A percentile compares a stretch with the other conserved stretches of the same genome.
These are phyloP conservation scores for Chrysolina haemoptera DNA, from an alignment of 2,888 invertebrate genomes.

Conservation along the genomic window DNA sequence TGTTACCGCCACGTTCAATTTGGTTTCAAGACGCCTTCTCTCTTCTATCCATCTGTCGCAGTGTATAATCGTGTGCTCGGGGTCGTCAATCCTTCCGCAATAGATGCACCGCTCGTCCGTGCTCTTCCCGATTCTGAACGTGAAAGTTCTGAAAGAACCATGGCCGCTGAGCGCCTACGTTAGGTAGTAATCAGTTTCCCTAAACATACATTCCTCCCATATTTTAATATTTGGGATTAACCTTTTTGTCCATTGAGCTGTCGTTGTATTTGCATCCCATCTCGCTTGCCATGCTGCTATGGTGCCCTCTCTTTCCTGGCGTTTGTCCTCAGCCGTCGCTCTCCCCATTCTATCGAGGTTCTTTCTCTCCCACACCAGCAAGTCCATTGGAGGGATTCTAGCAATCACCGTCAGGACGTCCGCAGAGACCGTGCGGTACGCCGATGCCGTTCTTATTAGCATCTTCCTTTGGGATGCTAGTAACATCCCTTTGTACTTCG, in stretches of 20 bases:
- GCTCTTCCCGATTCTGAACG: constrained; percentile 1
- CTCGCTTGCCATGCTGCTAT: constrained; percentile 30
- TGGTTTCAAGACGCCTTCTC: neutral
- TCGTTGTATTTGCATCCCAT: constrained; percentile 9
- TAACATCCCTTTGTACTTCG: too few relatives aligned
- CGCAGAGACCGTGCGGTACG: constrained; percentile 40
- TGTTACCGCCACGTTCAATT: neutral
- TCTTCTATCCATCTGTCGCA: neutral
- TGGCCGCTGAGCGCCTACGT: neutral
- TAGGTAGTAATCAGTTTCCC: constrained; percentile 27
- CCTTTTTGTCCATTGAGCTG: constrained; percentile 20
- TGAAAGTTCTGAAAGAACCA: constrained; percentile 31
- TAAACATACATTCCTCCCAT: constrained; percentile 30
- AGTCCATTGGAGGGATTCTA: constrained; percentile 27
- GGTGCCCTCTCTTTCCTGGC: neutral
- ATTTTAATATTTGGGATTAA: constrained; percentile 22
- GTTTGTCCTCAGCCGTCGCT: neutral
- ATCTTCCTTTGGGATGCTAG: constrained; percentile 19
- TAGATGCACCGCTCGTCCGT: constrained; percentile 14
- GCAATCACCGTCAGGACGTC: constrained; percentile 29
- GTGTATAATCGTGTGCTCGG: too few relatives aligned
- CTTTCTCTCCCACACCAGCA: neutral
- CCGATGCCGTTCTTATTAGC: constrained; percentile 25
- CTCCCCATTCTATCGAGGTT: neutral
- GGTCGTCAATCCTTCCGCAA: constrained; percentile 24